These are phyloP conservation scores for Diachasmimorpha longicaudata DNA, from an alignment of 1,140 invertebrate genomes.

Conservation along the genomic window DNA sequence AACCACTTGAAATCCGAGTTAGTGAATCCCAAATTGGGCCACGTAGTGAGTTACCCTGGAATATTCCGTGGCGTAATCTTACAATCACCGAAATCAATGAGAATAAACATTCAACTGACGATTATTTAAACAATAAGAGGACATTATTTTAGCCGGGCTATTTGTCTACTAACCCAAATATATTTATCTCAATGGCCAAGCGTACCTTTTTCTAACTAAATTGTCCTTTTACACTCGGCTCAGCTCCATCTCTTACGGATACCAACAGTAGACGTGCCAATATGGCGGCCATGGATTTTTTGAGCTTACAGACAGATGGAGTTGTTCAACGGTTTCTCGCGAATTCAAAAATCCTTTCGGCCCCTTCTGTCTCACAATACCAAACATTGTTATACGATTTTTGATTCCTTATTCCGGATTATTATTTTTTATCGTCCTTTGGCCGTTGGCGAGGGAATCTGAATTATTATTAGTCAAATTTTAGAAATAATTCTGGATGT, in stretches of 20 bases:
- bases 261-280: conserved; percentile 19
- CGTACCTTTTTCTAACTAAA: conserved; percentile 28
- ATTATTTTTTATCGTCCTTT: too few relatives aligned
- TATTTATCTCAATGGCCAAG: conserved; percentile 18
- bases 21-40: conserved; percentile 11
- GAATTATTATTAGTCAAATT: too few relatives aligned
- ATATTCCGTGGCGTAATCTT: too few relatives aligned
- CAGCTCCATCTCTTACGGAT: conserved; percentile 35
- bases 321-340: neutral
- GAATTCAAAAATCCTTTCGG: neutral
- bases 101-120: neutral
- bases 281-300: conserved; percentile 23
- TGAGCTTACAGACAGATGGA: conserved; percentile 29
- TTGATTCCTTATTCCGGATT: too few relatives aligned
- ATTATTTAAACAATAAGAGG: conserved; percentile 3
- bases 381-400: too few relatives aligned
- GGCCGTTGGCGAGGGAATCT: too few relatives aligned
- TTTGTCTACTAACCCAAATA: neutral
- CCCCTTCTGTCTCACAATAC: too few relatives aligned
- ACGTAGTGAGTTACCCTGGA: conserved; percentile 8
- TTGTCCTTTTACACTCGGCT: conserved; percentile 18
- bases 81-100: too few relatives aligned
- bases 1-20: conserved; percentile 2
- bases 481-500: neutral
- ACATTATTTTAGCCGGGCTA: conserved; percentile 10